phyloP scores from a whole-genome alignment of 30 jellyfish, hydroid and myxozoan species.

The Turritopsis rubra region DNA sequence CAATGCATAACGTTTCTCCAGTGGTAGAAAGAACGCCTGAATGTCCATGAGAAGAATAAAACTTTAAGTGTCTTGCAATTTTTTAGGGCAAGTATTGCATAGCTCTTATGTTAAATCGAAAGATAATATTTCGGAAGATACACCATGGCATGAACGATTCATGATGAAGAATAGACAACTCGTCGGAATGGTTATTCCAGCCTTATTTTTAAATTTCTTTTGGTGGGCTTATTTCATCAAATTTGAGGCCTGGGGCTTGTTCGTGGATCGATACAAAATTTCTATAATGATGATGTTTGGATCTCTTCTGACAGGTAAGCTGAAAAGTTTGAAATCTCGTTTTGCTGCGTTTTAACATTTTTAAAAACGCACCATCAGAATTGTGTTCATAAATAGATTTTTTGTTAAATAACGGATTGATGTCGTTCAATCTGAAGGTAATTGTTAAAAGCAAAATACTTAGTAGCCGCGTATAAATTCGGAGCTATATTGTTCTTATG shows the following conservation, averaged over 20 bases:
- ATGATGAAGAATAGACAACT: constrained; percentile 6
- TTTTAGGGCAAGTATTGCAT: constrained; percentile 17
- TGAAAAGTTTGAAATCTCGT: no score
- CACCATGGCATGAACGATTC: constrained; percentile 15
- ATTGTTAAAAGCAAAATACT: no score
- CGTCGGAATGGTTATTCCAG: constrained; percentile 13
- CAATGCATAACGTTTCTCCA: no score
- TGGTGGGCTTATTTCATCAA: constrained; percentile 21
- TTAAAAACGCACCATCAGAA: no score
- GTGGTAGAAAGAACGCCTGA: not conserved
- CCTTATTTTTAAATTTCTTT: not conserved
- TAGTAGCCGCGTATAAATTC: no score
- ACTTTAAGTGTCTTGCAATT: not conserved
- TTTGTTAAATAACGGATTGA: no score
- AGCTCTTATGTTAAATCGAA: not conserved
- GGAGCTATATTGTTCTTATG: no score
- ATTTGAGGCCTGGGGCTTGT: not conserved
- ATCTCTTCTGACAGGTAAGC: constrained; percentile 9
- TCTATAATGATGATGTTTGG: constrained; percentile 15
- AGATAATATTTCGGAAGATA: not conserved
- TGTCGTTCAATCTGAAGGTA: no score
- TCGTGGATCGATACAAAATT: not conserved
- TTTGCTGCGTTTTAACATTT: no score
- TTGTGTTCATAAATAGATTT: no score
- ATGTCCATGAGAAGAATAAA: not conserved